A percentile compares a stretch with the other conserved stretches of the same genome.
These are phyloP conservation scores for Dicerorhinus sumatrensis DNA, from an alignment of 2,113 vertebrate species.

Conservation along the genomic window DNA sequence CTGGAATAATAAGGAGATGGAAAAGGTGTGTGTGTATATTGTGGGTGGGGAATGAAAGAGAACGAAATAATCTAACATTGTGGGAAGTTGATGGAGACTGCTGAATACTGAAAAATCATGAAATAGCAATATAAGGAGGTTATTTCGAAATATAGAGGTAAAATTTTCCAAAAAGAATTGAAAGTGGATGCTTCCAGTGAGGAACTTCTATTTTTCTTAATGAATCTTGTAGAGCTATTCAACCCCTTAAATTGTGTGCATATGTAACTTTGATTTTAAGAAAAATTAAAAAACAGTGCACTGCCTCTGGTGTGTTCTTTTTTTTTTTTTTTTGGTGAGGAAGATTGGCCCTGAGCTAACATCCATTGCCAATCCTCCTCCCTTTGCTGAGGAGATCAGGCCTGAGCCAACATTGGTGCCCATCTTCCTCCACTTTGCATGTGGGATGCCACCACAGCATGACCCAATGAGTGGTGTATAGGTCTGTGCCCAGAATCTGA, in stretches of 20 bases:
- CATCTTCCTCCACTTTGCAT: no score
- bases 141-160: slow-evolving; percentile 4
- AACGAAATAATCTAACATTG: background rate
- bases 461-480: no score
- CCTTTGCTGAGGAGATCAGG: no score
- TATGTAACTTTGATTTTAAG: background rate
- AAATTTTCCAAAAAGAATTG: background rate
- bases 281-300: background rate
- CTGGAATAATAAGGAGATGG: background rate
- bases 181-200: background rate
- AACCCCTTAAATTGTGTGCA: background rate
- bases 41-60: background rate
- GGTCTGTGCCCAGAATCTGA: no score
- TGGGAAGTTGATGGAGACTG: background rate
- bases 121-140: background rate
- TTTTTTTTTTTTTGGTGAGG: no score
- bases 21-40: background rate
- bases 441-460: no score
- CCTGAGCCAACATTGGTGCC: no score
- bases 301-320: background rate
- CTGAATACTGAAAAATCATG: slow-evolving; percentile 9
- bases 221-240: background rate
- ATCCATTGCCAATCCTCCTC: no score
- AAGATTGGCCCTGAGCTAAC: no score
- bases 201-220: slow-evolving; percentile 36